Evolutionary conservation across 2,888 invertebrate genomes (phyloP).

Genomic region (Leuctra nigra): DNA sequence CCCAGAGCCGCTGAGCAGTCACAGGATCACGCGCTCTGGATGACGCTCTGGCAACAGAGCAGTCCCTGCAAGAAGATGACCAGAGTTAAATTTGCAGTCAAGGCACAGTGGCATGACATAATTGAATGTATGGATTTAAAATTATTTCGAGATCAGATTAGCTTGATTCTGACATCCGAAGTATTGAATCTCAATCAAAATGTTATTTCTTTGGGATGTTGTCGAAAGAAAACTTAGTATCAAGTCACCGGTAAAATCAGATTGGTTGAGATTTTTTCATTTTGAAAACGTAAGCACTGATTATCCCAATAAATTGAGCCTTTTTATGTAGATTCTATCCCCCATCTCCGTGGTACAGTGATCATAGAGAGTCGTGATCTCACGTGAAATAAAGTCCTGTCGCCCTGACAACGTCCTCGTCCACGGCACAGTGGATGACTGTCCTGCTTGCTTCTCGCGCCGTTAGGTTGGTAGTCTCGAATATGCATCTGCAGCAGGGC

Average conservation of each 20-base stretch:
- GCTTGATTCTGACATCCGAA: too few relatives aligned
- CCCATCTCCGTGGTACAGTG: background rate
- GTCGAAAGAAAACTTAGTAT: too few relatives aligned
- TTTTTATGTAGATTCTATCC: background rate
- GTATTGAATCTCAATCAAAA: too few relatives aligned
- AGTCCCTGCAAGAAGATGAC: slow-evolving; percentile 28
- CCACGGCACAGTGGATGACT: slow-evolving; percentile 43
- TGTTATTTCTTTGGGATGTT: too few relatives aligned
- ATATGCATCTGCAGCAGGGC: slow-evolving; percentile 42
- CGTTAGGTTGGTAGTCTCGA: slow-evolving; percentile 40
- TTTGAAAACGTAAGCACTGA: background rate
- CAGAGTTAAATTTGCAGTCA: background rate
- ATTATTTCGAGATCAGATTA: too few relatives aligned
- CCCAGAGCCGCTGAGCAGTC: slow-evolving; percentile 32
- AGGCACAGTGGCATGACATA: background rate
- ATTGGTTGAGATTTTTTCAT: too few relatives aligned
- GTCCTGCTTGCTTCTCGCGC: slow-evolving; percentile 50
- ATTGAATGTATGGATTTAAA: too few relatives aligned
- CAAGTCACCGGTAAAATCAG: too few relatives aligned
- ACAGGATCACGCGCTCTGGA: slow-evolving; percentile 29
- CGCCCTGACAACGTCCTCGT: slow-evolving; percentile 39
- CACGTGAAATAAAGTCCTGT: slow-evolving; percentile 43
- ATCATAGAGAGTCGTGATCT: background rate
- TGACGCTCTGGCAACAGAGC: slow-evolving; percentile 26
- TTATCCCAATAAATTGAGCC: background rate